A percentile compares a stretch with the other conserved stretches of the same genome.
Conservation (phyloP, 2,113 vertebrate species). For the Seriola dumerili region DNA sequence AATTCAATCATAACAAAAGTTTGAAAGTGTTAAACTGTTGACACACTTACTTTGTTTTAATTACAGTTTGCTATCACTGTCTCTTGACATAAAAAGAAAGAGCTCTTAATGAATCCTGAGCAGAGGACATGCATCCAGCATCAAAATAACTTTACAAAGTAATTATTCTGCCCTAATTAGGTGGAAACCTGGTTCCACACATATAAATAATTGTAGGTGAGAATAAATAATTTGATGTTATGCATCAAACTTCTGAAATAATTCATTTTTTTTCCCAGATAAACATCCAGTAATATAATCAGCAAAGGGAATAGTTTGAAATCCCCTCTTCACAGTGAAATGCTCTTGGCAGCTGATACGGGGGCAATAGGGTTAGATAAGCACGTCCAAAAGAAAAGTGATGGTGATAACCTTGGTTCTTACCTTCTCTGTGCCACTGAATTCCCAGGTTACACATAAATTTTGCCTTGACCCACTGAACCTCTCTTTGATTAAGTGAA, state of each 20-base stretch:
- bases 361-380: constrained; percentile 1
- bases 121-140: constrained; percentile 41
- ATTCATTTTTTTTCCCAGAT: constrained; percentile 54
- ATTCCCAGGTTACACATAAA: neutral
- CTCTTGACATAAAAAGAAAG: constrained; percentile 45
- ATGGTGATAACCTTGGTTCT: constrained; percentile 13
- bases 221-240: constrained; percentile 61
- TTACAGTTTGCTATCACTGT: constrained; percentile 25
- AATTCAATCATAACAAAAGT: constrained; percentile 2
- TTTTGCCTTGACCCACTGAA: neutral
- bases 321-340: constrained; percentile 50
- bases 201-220: constrained; percentile 72
- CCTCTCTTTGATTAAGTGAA: constrained; percentile 18
- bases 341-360: constrained; percentile 33
- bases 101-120: constrained; percentile 64
- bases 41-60: constrained; percentile 49
- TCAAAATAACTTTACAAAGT: constrained; percentile 71
- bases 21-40: constrained; percentile 29
- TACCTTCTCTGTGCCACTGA: neutral
- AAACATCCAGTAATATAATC: constrained; percentile 68
- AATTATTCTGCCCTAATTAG: constrained; percentile 78
- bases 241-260: constrained; percentile 55
- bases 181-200: constrained; percentile 64
- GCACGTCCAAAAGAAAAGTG: neutral
- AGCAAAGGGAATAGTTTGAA: constrained; percentile 63